phyloP scores from a whole-genome alignment of 2,888 invertebrate species.

The Suillia variegata region DNA sequence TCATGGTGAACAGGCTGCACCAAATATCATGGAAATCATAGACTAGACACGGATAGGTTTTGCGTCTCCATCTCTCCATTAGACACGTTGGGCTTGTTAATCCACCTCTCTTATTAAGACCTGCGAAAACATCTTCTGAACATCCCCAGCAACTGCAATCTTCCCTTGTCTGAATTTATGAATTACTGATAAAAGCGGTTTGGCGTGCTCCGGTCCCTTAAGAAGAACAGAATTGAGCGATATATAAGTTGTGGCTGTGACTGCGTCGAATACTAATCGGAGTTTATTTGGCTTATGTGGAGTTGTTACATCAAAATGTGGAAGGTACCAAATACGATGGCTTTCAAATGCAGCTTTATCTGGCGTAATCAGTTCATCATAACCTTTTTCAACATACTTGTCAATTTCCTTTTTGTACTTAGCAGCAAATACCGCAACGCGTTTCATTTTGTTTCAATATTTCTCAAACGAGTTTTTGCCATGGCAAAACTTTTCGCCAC shows the following conservation, averaged over 20 bases:
- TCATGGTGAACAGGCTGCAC: constrained; percentile 34
- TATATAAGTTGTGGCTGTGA: constrained; percentile 30
- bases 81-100: constrained; percentile 27
- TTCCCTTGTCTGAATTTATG: constrained; percentile 36
- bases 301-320: constrained; percentile 10
- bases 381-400: constrained; percentile 6
- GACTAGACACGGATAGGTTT: constrained; percentile 8
- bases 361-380: background rate
- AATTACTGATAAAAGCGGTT: constrained; percentile 35
- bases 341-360: constrained; percentile 18
- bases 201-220: constrained; percentile 37
- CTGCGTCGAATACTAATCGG: constrained; percentile 41
- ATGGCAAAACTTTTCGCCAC: background rate
- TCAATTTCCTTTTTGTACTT: background rate
- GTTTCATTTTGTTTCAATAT: background rate
- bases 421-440: background rate
- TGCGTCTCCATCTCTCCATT: background rate
- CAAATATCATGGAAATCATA: constrained; percentile 26
- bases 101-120: constrained; percentile 35
- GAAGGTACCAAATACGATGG: background rate
- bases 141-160: constrained; percentile 39
- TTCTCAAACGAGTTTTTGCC: background rate
- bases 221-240: constrained; percentile 35
- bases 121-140: constrained; percentile 46
- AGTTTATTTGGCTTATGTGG: constrained; percentile 37